Evolutionary conservation across 2,797 vertebrate species (phyloP), one percentile per base, ranked within the genome.

Genomic region (Channa striata): DNA sequence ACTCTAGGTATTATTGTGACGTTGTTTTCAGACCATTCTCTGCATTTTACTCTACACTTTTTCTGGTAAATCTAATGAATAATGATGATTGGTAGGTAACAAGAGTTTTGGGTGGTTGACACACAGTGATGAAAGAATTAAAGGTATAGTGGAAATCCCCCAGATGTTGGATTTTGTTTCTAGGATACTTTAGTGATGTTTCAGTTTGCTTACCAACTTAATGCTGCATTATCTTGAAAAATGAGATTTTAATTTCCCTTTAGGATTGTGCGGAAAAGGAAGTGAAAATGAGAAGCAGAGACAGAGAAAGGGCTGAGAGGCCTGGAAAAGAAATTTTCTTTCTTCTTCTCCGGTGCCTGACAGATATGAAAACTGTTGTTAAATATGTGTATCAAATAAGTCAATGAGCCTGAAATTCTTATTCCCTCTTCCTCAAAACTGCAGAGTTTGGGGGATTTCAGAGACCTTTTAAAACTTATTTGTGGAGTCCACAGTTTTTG

Each of bases 21-120:
- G 33, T 40, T 51, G 13, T 23, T 33, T 62, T 51, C n/a, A 34
- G 62, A 40, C 23, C 36, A 3, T 19, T 47, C 36, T 30, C 36
- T 30, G 25, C 37, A 9, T 36, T 62, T 23, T 30, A 2, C 54
- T 72, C 19, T 61, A 60, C 19, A 62, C 13, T 74, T 77, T 67
- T 12, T 25, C 46, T 37, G 36, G 3, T 53, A 50, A 16, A 5
- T 68, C 48, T 54, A 49, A 23, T 25, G 20, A 57, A 36, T 16
- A 34, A 44, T 57, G 44, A 16, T 36, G 17, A 48, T 47, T 58
- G 25, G 11, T 12, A 16, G 13, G 7, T 1, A 50, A 3, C 47
- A 5, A 44, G 17, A 49, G 46, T 63, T 54, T 30, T 30, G 47
- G 4, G 54, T 12, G 6, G n/a, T 43, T 44, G 43, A 65, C 36